Base-by-base conservation (phyloP, 2,113 vertebrate species). In the Phodopus roborovskii region DNA sequence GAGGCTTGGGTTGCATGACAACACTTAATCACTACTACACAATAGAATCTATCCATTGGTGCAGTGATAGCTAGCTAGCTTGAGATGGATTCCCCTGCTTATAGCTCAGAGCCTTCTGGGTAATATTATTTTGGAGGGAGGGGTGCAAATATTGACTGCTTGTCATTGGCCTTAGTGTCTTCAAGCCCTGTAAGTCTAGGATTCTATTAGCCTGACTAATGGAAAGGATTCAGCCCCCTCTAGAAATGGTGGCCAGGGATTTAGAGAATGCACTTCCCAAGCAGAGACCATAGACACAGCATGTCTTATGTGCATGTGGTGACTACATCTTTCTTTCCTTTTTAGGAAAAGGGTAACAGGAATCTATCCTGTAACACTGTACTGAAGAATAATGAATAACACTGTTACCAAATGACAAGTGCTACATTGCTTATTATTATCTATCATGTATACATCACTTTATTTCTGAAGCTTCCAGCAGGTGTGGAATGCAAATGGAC, bases 391-490 rank as follows among this genome's bases (percentile, higher is more conserved):
- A 96, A 97, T 92, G 95, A 97, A 97, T 71, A 96, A 95, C 85
- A 74, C 87, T 0, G 28, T 96, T 96, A 96, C 93, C 90, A 96
- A 94, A 97, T 95, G 97, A 95, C 96, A 97, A 95, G 96, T 78
- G 62, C 50, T 94, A 64, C 62, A 82, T 91, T 96, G 90, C 97
- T 97, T 94, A 88, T 97, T 96, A 97, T 97, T 97, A 96, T 94
- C 97, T 94, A 96, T 97, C 96, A 97, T 83, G 90, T 88, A 94
- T 91, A 94, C 85, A 97, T 96, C 94, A 96, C 89, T 92, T 96
- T 96, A 95, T 95, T 95, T 94, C 94, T 90, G 75, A 84, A 96
- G 91, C 94, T 95, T 88, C 86, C 82, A 88, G 58, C 48, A 95
- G 81, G 78, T 75, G 22, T 50, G 86, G 97, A 97, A 95, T 95